Conservation (phyloP, 2,113 vertebrate genomes). For the Gracilinanus agilis region DNA sequence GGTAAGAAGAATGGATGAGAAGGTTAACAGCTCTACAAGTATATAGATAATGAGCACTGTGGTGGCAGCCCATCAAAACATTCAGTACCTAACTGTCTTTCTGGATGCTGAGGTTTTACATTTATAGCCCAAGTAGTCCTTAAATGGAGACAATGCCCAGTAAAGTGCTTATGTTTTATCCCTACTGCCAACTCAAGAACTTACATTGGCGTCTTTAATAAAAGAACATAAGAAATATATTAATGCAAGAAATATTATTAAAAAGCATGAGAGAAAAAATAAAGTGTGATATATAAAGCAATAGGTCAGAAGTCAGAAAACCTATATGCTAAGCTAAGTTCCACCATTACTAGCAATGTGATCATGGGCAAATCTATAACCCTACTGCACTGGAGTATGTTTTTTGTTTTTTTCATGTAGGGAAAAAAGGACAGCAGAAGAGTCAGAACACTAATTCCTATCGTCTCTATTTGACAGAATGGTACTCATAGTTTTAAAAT, state of each 20-base stretch:
- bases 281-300: neutral
- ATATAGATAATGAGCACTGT: neutral
- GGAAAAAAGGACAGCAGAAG: neutral
- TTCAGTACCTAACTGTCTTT: neutral
- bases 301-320: neutral
- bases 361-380: neutral
- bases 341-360: neutral
- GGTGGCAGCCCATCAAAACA: neutral
- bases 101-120: neutral
- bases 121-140: neutral
- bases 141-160: neutral
- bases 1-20: neutral
- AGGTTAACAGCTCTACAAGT: neutral
- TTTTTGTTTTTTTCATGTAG: no score
- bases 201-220: slow-evolving; percentile 19
- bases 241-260: neutral
- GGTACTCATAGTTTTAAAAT: slow-evolving; percentile 5
- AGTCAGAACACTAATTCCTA: neutral
- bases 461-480: neutral
- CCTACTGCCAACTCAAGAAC: neutral
- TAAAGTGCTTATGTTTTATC: neutral
- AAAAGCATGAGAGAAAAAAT: neutral
- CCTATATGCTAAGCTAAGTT: neutral
- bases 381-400: neutral
- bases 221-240: neutral